Conservation (phyloP, 2,888 invertebrate genomes). For the Poecilus cupreus region DNA sequence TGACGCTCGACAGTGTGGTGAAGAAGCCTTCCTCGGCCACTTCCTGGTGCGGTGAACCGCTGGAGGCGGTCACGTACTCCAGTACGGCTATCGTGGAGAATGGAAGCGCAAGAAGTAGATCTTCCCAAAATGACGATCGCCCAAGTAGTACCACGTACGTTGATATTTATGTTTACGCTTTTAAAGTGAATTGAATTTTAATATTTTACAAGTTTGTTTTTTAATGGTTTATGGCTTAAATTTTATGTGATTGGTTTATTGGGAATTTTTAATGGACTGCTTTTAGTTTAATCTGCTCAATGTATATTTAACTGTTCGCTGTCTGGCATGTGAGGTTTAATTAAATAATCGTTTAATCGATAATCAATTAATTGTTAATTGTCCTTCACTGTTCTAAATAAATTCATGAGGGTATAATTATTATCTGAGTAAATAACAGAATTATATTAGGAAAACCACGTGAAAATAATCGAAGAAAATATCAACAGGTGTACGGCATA, state of each 20-base stretch:
- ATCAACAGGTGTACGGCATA: background rate
- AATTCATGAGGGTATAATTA: background rate
- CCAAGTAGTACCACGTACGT: constrained; percentile 54
- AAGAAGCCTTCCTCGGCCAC: constrained; percentile 65
- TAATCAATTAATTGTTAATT: constrained; percentile 2
- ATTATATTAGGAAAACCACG: too few species aligned
- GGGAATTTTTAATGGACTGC: too few species aligned
- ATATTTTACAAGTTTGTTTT: background rate
- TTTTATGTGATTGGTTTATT: too few species aligned
- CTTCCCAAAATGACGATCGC: constrained; percentile 48
- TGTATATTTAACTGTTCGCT: too few species aligned
- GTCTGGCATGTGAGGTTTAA: background rate
- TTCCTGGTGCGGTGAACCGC: constrained; percentile 70
- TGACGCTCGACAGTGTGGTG: constrained; percentile 69
- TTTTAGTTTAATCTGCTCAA: background rate
- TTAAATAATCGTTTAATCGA: background rate
- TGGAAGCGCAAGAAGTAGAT: constrained; percentile 49
- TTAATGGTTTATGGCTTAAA: background rate
- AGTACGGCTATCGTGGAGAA: constrained; percentile 38
- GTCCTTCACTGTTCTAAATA: background rate
- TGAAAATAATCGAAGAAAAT: background rate
- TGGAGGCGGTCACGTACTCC: constrained; percentile 63
- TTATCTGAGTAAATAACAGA: too few species aligned
- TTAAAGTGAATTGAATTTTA: background rate
- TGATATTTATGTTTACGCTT: constrained; percentile 27